phyloP scores from a whole-genome alignment of 2,888 invertebrate genomes.

The Eutolmus rufibarbis region DNA sequence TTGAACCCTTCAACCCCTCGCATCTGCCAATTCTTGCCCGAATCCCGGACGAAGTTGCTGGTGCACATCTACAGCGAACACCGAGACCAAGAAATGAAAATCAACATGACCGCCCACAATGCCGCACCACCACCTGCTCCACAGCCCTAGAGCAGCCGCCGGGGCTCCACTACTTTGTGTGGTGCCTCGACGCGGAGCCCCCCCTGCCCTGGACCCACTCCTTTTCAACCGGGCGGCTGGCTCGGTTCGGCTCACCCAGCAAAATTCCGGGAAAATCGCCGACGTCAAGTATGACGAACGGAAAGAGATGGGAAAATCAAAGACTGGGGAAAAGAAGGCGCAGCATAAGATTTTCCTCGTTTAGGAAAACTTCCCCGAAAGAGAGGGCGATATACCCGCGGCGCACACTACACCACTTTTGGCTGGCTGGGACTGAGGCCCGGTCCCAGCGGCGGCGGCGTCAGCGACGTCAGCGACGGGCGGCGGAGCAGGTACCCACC shows the following conservation, averaged over 20 bases:
- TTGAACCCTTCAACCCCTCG: not conserved
- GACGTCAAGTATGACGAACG: slow-evolving; percentile 19
- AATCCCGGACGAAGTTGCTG: not conserved
- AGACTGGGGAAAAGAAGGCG: slow-evolving; percentile 21
- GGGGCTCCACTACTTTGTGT: not conserved
- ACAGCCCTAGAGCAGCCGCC: not conserved
- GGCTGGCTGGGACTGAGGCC: not conserved
- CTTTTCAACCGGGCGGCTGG: not conserved
- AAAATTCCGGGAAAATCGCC: slow-evolving; percentile 34
- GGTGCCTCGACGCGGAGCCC: not conserved
- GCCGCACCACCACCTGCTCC: not conserved
- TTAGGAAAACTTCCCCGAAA: not conserved
- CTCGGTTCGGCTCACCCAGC: not conserved
- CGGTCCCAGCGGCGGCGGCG: not conserved
- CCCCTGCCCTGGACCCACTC: not conserved
- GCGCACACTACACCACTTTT: not conserved
- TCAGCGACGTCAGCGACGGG: not conserved
- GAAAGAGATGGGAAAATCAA: slow-evolving; percentile 35
- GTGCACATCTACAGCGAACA: not conserved
- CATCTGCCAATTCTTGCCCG: not conserved
- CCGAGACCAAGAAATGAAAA: not conserved
- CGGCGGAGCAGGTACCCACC: not conserved
- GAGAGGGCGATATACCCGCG: not conserved
- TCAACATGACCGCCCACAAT: slow-evolving; percentile 18
- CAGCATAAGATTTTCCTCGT: not conserved